A percentile compares a stretch with the other conserved stretches of the same genome.
Conservation (phyloP, 2,888 invertebrate species). For the Nematopogon swammerdamellus region DNA sequence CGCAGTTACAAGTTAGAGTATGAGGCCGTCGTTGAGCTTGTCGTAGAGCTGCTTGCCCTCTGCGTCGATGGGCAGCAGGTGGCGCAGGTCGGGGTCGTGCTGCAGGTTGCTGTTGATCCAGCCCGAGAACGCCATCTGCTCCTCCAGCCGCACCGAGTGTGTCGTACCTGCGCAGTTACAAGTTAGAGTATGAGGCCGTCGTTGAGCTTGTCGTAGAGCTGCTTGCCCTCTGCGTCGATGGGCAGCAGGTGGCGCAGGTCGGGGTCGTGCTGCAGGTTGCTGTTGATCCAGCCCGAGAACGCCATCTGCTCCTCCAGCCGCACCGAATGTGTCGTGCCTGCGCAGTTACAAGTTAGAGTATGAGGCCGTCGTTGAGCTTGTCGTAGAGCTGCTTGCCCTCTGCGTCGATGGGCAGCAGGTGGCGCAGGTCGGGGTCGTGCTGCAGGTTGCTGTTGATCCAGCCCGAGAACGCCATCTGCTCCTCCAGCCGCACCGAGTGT, state of each 20-base stretch:
- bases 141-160: slow-evolving; percentile 92
- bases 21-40: slow-evolving; percentile 93
- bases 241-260: slow-evolving; percentile 89
- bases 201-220: slow-evolving; percentile 88
- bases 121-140: slow-evolving; percentile 96
- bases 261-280: slow-evolving; percentile 83
- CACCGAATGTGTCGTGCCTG: slow-evolving; percentile 89
- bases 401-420: slow-evolving; percentile 86
- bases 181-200: slow-evolving; percentile 95
- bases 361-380: slow-evolving; percentile 93
- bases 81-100: slow-evolving; percentile 85
- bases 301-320: slow-evolving; percentile 93
- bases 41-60: slow-evolving; percentile 90
- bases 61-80: slow-evolving; percentile 86
- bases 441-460: slow-evolving; percentile 96
- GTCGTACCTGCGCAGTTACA: slow-evolving; percentile 65
- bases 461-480: slow-evolving; percentile 96
- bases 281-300: slow-evolving; percentile 99
- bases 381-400: slow-evolving; percentile 90
- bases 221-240: slow-evolving; percentile 87
- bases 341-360: slow-evolving; percentile 65
- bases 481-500: slow-evolving; percentile 92
- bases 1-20: slow-evolving; percentile 65
- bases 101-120: slow-evolving; percentile 96
- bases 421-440: slow-evolving; percentile 85